Evolutionary conservation across 2,797 vertebrate species (phyloP).

Genomic region (Okamejei kenojei): DNA sequence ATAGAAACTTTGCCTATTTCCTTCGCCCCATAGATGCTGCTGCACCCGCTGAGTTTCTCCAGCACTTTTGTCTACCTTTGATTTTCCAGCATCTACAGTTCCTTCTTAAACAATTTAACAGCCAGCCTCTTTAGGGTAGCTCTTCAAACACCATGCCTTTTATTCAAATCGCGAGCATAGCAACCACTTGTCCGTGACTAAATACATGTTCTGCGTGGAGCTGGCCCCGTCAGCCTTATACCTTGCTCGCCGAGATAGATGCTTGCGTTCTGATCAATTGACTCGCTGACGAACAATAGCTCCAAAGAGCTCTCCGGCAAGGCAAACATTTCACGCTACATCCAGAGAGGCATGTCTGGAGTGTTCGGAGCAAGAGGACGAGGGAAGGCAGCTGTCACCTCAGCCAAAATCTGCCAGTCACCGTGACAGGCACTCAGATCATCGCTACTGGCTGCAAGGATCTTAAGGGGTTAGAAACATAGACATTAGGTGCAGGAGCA

Average conservation of each 20-base stretch:
- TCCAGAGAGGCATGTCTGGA: not conserved
- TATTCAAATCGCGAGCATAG: not conserved
- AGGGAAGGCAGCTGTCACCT: not conserved
- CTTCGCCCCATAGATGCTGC: no score
- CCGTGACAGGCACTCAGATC: not conserved
- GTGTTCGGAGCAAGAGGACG: not conserved
- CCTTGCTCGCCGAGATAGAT: not conserved
- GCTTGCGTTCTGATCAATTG: not conserved
- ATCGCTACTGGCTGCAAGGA: not conserved
- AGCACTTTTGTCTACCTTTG: no score
- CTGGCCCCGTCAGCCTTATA: not conserved
- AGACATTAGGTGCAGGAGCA: no score
- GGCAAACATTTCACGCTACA: conserved; percentile 20
- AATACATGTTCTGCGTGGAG: not conserved
- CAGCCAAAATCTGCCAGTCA: not conserved
- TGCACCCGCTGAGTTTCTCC: no score
- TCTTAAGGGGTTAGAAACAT: no score
- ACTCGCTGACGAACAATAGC: not conserved
- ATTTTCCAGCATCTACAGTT: no score
- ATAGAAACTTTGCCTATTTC: no score
- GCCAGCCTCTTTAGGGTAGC: not conserved
- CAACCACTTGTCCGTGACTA: not conserved
- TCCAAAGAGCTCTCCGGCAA: not conserved
- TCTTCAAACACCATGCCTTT: not conserved
- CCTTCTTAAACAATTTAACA: not conserved